Base-by-base conservation (phyloP, 2,113 vertebrate species). In the Carollia perspicillata region DNA sequence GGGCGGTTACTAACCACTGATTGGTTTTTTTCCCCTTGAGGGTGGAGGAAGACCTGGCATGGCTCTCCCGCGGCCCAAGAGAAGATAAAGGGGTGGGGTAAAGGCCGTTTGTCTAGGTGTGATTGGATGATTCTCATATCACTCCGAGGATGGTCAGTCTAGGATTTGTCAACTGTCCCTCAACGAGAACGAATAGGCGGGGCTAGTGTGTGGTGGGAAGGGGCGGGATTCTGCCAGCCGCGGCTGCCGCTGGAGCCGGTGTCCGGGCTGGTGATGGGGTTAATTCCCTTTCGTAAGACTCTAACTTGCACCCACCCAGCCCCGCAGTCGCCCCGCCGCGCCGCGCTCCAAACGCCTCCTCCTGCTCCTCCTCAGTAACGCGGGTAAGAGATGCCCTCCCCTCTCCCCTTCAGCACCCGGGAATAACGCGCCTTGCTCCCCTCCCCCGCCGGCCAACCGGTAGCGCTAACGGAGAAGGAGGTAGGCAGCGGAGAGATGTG, bases 211-310 rank as follows among this genome's bases (percentile, higher is more conserved):
- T 95, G 95, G 95, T 97, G 97, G 97, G 96, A 96, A 97, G 96
- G 96, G 97, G 97, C 96, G 97, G 97, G 97, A 94, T 96, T 95
- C 22, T 94, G 92, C 96, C 96, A 94, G 97, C 94, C 88, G 92
- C 84, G 97, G 97, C 96, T 96, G 97, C 97, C 68, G 95, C 97
- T 96, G 97, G 97, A 97, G 97, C 97, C 97, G 97, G 97, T 98
- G 97, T 97, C 97, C 95, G 95, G 96, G 97, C 97, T 98, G 97
- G 97, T 98, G 97, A 98, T 98, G 97, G 97, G 97, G 97, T 97
- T 98, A 98, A 97, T 98, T 98, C 95, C 94, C 96, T 97, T 85
- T 94, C 88, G 80, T 97, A 92, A 97, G 97, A 97, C 96, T 96
- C 95, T 94, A 30, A 68, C 77, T 97, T 95, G 96, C 97, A 95